phyloP scores from a whole-genome alignment of 1,140 invertebrate species.

The Drosophila ogumai region DNA sequence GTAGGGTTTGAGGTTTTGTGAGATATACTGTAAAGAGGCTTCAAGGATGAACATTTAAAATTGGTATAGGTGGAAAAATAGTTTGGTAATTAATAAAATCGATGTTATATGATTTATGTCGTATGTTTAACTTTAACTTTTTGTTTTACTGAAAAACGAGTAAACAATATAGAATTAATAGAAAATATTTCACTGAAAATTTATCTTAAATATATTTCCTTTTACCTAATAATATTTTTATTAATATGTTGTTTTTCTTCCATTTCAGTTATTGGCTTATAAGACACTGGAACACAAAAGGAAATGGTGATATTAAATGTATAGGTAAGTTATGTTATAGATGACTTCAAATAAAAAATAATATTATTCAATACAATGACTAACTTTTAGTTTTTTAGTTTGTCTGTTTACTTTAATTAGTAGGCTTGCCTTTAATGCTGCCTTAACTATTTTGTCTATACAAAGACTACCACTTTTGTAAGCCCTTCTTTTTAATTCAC shows the following conservation, averaged over 20 bases:
- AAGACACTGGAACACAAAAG: not conserved
- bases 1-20: not conserved
- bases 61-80: not conserved
- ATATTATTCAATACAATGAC: not conserved
- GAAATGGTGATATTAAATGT: constrained; percentile 8
- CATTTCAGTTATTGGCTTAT: constrained; percentile 6
- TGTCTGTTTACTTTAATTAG: constrained; percentile 10
- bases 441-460: not conserved
- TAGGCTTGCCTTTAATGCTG: not conserved
- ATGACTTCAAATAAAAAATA: too few species aligned
- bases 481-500: constrained; percentile 17
- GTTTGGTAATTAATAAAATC: not conserved
- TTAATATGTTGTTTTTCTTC: too few species aligned
- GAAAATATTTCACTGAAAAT: too few species aligned
- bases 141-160: too few species aligned
- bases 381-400: not conserved
- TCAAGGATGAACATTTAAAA: not conserved
- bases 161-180: too few species aligned
- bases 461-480: not conserved
- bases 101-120: too few species aligned
- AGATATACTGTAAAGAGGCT: not conserved
- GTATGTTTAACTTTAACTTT: too few species aligned
- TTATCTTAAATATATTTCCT: too few species aligned
- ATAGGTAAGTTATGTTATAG: constrained; percentile 8
- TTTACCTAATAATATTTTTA: too few species aligned